Evolutionary conservation across 2,797 vertebrate genomes (phyloP), one percentile per base, ranked within the genome.

Genomic region (Amniataba percoides): DNA sequence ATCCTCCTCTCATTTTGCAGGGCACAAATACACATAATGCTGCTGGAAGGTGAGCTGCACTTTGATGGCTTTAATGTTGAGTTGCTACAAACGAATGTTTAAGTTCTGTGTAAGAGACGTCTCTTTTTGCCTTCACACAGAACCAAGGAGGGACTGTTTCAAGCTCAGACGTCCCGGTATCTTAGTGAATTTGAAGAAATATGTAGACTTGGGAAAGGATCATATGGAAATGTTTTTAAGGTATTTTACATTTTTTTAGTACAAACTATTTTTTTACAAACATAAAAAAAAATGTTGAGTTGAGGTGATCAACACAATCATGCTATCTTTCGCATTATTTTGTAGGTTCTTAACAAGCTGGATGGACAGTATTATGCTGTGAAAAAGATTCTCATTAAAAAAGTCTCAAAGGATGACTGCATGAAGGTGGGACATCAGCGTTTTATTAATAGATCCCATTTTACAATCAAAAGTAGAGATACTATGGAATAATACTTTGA

Each of bases 341-440:
- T 95, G 51, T 82, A 99, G 98, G 98, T 99, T 78, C 94, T 91
- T 84, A 99, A 99, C 91, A 99, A 99, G 91, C 91, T 99, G 69
- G 98, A 99, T 88, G 96, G 96, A 25, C 98, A 99, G 76, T 89
- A 90, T 85, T 99, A 99, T 55, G 98, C 98, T 34, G 94, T 99
- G 89, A 99, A 99, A 92, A 99, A 99, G 93, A 98, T 99, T 80
- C 95, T 96, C n/a, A 99, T 99, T 81, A 98, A 96, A 92, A 96
- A 96, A 71, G 96, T 97, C 62, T 96, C 97, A 53, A 96, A 96
- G 90, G 95, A 95, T 31, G 97, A 97, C 88, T 99, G 97, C 70
- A 96, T 97, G 95, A 99, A 97, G 97, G 98, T 99, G 92, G 46
- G 65, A 3, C 36, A 13, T 59, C 13, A 3, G 3, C 18, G 19